Base-by-base conservation (phyloP, 2,797 vertebrate species). In the Geotrypetes seraphini region DNA sequence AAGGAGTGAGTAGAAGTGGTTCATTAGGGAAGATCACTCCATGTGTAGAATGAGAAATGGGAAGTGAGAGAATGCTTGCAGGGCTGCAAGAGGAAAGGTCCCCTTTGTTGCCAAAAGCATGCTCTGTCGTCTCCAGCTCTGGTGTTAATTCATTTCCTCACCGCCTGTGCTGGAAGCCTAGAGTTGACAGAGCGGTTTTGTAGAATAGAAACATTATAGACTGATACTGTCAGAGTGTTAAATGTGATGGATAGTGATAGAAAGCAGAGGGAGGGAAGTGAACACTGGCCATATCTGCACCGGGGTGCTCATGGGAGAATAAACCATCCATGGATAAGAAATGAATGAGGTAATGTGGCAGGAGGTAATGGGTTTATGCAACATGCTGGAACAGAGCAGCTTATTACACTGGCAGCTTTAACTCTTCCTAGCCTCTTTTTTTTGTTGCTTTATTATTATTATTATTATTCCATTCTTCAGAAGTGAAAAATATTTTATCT, bases 151-250 rank as follows among this genome's bases (percentile, higher is more conserved):
- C 89, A 96, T 92, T 93, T 90, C 88, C 85, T 91, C 89, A 89
- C 83, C 87, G 86, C 86, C 79, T 86, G 85, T 89, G 81, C 89
- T 80, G 87, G 85, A 90, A 86, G 91, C 88, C 87, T 36, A 53
- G 87, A 92, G 87, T 90, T 93, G 92, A 92, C 90, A 90, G 92
- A 93, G 88, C 91, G 90, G 91, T 92, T 94, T 90, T 95, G 90
- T 95, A 91, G 90, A 96, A 92, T 96, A 94, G 90, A 95, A 96
- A 93, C 91, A 92, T 96, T 94, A 93, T 92, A 92, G 91, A 95
- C 92, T 96, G 91, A 93, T 94, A 92, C 89, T 95, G 91, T 94
- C 91, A 95, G 87, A 88, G 89, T 92, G 91, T 92, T 96, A 96
- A 95, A 92, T 90, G 91, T 96, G 91, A 96, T 95, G 87, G 91